Base-by-base conservation (phyloP, 2,797 vertebrate genomes). In the Mus minutoides region DNA sequence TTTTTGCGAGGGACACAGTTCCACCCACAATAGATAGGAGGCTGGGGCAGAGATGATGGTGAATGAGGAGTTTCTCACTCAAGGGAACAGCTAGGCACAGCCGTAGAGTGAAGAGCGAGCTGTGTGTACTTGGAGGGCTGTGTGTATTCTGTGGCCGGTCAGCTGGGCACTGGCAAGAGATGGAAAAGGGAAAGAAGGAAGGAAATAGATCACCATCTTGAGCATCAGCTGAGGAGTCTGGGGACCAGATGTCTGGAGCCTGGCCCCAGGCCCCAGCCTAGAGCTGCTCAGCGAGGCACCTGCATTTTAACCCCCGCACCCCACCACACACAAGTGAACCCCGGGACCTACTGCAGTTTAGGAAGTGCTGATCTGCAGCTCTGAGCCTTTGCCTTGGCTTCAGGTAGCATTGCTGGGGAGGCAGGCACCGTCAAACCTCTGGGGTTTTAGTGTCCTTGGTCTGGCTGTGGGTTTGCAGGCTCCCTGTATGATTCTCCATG, bases 321-420 rank as follows among this genome's bases (percentile, higher is more conserved):
- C n/a, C n/a, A n/a, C n/a, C n/a, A n/a, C n/a, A n/a, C n/a, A n/a
- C n/a, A n/a, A 0, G 82, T 75, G n/a, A 64, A 6, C 69, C 69
- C 16, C 0, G 17, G 37, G 46, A 11, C 34, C 3, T 1, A 0
- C 21, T 82, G 5, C 17, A 21, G 22, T 40, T 34, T 64, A n/a
- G 31, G 77, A 56, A 85, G 16, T 13, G 0, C 34, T 14, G 85
- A 46, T 56, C 58, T 49, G 24, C 52, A 78, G 40, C 78, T 86
- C 9, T 26, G 22, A 17, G 56, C 29, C 37, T 75, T 26, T 31
- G 62, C 22, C 46, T 40, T 40, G 58, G 91, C 76, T 54, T 3
- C 3, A 31, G 89, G 14, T 12, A 54, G 73, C 37, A 2, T 67
- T 40, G 9, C 34, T 67, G 34, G 24, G 46, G 56, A 90, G 49